Percentiles rank a stretch among this genome's conserved stretches.
Conservation (phyloP, 2,797 vertebrate species). For the Lophius americanus region DNA sequence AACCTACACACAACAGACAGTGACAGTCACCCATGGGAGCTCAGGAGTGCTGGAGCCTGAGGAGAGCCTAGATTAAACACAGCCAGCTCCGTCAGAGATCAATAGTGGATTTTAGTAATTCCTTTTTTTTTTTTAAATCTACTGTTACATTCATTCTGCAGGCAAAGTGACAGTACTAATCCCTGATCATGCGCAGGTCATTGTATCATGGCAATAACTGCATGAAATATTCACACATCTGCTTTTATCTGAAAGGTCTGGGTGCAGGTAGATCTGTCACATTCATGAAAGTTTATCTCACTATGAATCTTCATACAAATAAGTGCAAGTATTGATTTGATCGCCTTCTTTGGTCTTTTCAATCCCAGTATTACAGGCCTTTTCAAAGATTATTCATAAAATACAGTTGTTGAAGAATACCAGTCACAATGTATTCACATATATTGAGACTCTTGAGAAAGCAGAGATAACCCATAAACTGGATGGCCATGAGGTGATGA, state of each 20-base stretch:
- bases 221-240: conserved; percentile 23
- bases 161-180: conserved; percentile 49
- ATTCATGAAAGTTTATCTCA: too few relatives aligned
- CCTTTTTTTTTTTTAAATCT: conserved; percentile 40
- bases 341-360: too few relatives aligned
- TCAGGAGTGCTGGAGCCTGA: conserved; percentile 43
- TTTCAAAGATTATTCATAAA: too few relatives aligned
- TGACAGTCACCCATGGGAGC: conserved; percentile 36
- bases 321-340: too few relatives aligned
- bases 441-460: too few relatives aligned
- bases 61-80: conserved; percentile 53
- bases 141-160: conserved; percentile 55
- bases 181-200: conserved; percentile 25
- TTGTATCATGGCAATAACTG: conserved; percentile 57
- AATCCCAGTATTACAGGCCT: too few relatives aligned
- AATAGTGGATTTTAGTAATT: conserved; percentile 58
- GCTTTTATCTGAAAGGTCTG: conserved; percentile 22
- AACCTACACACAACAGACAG: conserved; percentile 39
- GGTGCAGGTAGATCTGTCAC: not conserved
- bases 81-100: conserved; percentile 54
- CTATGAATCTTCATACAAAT: too few relatives aligned
- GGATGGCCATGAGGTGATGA: too few relatives aligned
- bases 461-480: too few relatives aligned
- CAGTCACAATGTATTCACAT: too few relatives aligned
- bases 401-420: too few relatives aligned